Base-by-base conservation (phyloP, 2,888 invertebrate genomes). In the Temnothorax unifasciatus region DNA sequence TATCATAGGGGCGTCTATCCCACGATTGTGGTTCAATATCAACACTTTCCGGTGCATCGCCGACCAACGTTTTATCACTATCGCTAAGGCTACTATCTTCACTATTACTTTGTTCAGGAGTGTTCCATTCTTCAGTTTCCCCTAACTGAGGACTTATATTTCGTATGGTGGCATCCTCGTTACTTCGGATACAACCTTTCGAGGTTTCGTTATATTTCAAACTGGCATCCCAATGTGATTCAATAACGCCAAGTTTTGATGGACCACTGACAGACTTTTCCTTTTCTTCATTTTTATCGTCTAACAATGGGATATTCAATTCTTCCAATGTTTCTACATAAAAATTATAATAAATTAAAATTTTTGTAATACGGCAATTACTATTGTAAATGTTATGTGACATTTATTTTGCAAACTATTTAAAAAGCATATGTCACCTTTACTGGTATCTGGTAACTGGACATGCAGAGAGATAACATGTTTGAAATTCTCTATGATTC, bases 81-180 rank as follows among this genome's bases (percentile, higher is more conserved):
- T 97, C 97, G 87, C 97, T 97, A 54, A 97, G 95, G 93, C 97
- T 97, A 92, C 97, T 97, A 92, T 97, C 97, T 93, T 97, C 97
- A 90, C 97, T 97, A 90, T 97, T 97, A 92, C 97, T 97, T 91
- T 97, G 97, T 93, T 97, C 96, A 83, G 92, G 93, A 9, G 92
- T 91, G 84, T 92, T 91, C 92, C 93, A 93, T 21, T 93, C 93
- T 50, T 93, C 94, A 41, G 47, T 69, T 61, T 94, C 93, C 34
- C 81, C 83, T 2, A 90, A 85, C 8, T 89, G 92, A 13, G 89
- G 90, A 75, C 89, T 91, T 44, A 85, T 25, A 69, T 90, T 88
- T 74, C 88, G 85, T 38, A 61, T 38, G 34, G 79, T 61, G 5
- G 73, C n/a, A 61, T 90, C 89, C 8, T 88, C 90, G 15, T 47